phyloP scores from a whole-genome alignment of 2,888 invertebrate genomes.

The Meliscaeva auricollis region DNA sequence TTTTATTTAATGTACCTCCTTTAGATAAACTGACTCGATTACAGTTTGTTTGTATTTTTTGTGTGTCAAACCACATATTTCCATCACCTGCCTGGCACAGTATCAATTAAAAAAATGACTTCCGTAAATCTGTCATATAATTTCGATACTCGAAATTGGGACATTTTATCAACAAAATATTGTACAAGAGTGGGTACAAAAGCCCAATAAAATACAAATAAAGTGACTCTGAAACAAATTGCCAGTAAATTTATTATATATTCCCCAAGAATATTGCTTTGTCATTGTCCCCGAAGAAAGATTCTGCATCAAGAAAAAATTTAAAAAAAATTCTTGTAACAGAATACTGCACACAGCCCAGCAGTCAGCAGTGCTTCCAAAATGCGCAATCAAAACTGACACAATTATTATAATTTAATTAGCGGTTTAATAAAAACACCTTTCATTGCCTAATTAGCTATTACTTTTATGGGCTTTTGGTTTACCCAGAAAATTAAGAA shows the following conservation, averaged over 20 bases:
- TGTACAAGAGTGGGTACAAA: conserved; percentile 7
- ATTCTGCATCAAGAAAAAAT: neutral
- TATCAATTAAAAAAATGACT: neutral
- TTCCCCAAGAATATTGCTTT: neutral
- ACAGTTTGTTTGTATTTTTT: conserved; percentile 1
- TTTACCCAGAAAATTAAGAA: conserved; percentile 24
- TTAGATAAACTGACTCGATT: conserved; percentile 5
- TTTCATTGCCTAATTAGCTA: conserved; percentile 70
- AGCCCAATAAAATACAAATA: conserved; percentile 33
- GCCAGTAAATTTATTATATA: conserved; percentile 17
- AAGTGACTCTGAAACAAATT: conserved; percentile 36
- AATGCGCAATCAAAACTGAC: conserved; percentile 63
- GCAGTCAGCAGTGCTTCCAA: conserved; percentile 47
- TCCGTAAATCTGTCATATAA: conserved; percentile 29
- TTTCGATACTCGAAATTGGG: conserved; percentile 17
- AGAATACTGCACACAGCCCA: too few relatives aligned
- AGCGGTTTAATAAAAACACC: conserved; percentile 68
- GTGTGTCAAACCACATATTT: conserved; percentile 25
- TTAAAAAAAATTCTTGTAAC: conserved; percentile 35
- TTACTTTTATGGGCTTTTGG: conserved; percentile 60
- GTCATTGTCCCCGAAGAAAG: neutral
- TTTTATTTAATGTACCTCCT: neutral
- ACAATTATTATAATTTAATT: conserved; percentile 74
- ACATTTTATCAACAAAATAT: neutral
- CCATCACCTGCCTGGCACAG: neutral